Base-by-base conservation (phyloP, 2,888 invertebrate genomes). In the Homarus gammarus region DNA sequence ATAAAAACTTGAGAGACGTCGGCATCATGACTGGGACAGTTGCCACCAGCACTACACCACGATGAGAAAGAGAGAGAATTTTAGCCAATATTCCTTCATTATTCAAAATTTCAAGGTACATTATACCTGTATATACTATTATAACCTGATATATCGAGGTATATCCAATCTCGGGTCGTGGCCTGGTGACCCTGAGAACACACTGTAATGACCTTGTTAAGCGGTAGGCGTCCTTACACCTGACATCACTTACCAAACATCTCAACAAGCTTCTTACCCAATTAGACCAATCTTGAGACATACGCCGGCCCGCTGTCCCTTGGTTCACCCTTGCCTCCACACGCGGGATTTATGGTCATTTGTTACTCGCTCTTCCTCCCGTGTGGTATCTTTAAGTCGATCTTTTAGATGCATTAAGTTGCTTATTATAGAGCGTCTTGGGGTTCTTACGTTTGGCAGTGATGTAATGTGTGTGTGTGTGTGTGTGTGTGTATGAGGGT, bases 391-490 rank as follows among this genome's bases (percentile, higher is more conserved):
- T 56, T n/a, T 3, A 56, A 18, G 18, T 22, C 22, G 56, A 56
- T 56, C 56, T 56, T 56, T n/a, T n/a, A 3, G 6, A 22, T 56
- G 56, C 56, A 18, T 15, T 56, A 56, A 18, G 22, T n/a, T 56
- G 56, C 44, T 51, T 68, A 82, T 82, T 82, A 44, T 70, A 44
- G 82, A 68, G 68, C 82, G 31, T 84, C 70, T 75, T 75, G 40
- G 36, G 56, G 18, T 84, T 84, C n/a, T 61, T 84, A 84, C 84
- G 84, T 84, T 84, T 84, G 84, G 84, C 84, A 84, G 84, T 72
- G 84, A 84, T 84, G 84, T 84, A 84, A 84, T 75, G 75, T 84
- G 75, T 44, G 75, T 38, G 75, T n/a, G n/a, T n/a, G n/a, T n/a
- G n/a, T n/a, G n/a, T n/a, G n/a, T n/a, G n/a, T n/a, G n/a, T n/a